phyloP scores from a whole-genome alignment of 2,113 vertebrate species.

The Nicator chloris region DNA sequence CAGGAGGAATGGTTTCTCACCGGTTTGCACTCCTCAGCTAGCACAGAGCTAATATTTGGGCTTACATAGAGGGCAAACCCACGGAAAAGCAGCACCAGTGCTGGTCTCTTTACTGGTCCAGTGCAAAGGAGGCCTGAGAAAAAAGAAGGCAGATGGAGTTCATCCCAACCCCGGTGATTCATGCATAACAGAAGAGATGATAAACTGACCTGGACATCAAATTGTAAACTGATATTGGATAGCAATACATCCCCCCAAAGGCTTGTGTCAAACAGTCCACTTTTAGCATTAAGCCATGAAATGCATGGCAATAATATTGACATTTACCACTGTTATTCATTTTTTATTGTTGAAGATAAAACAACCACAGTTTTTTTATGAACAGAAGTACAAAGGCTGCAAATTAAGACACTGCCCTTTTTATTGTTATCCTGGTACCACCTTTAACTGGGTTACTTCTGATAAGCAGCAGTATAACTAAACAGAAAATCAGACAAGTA shows the following conservation, averaged over 20 bases:
- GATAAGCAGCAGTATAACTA: neutral
- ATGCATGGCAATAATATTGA: neutral
- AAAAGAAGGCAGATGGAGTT: neutral
- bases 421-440: neutral
- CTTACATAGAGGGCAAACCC: neutral
- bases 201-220: neutral
- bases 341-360: neutral
- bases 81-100: neutral
- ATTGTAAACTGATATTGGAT: neutral
- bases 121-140: neutral
- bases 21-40: neutral
- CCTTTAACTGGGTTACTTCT: neutral
- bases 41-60: neutral
- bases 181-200: neutral
- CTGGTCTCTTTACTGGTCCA: neutral
- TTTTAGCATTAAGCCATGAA: neutral
- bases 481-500: neutral
- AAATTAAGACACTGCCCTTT: neutral
- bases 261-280: neutral
- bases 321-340: neutral
- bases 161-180: neutral
- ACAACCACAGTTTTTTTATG: neutral
- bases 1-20: neutral
- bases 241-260: neutral
- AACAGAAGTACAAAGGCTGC: neutral